These are phyloP conservation scores for Melitaea cinxia DNA, from an alignment of 1,140 invertebrate genomes.

Conservation along the genomic window DNA sequence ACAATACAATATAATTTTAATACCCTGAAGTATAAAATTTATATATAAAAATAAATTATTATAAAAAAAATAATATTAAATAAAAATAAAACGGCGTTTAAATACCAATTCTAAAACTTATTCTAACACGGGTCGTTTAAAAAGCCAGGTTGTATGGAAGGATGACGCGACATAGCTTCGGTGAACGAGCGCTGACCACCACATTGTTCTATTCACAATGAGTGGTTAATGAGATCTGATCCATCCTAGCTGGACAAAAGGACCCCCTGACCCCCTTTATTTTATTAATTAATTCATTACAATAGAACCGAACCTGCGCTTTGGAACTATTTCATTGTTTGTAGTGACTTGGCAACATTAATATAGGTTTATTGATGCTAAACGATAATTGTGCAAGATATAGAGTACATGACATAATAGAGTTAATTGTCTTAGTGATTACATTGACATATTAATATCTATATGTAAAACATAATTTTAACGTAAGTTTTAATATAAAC, in stretches of 20 bases:
- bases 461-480: no score
- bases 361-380: slow-evolving; percentile 45
- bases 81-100: not conserved
- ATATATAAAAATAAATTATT: no score
- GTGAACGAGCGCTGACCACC: slow-evolving; percentile 52
- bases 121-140: slow-evolving; percentile 19
- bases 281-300: slow-evolving; percentile 82
- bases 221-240: slow-evolving; percentile 80
- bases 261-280: slow-evolving; percentile 66
- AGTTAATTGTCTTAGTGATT: slow-evolving; percentile 6
- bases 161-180: slow-evolving; percentile 55
- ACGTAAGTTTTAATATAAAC: no score
- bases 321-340: slow-evolving; percentile 72
- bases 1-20: not conserved
- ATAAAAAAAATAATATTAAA: not conserved
- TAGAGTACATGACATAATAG: slow-evolving; percentile 4
- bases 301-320: slow-evolving; percentile 75
- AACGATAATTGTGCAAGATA: slow-evolving; percentile 30
- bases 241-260: slow-evolving; percentile 74
- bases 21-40: no score
- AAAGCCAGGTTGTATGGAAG: slow-evolving; percentile 39
- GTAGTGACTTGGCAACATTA: slow-evolving; percentile 65
- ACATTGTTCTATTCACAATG: slow-evolving; percentile 72
- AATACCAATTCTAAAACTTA: not conserved
- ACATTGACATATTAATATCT: not conserved